Base-by-base conservation (phyloP, 2,113 vertebrate genomes). In the Clupea harengus region DNA sequence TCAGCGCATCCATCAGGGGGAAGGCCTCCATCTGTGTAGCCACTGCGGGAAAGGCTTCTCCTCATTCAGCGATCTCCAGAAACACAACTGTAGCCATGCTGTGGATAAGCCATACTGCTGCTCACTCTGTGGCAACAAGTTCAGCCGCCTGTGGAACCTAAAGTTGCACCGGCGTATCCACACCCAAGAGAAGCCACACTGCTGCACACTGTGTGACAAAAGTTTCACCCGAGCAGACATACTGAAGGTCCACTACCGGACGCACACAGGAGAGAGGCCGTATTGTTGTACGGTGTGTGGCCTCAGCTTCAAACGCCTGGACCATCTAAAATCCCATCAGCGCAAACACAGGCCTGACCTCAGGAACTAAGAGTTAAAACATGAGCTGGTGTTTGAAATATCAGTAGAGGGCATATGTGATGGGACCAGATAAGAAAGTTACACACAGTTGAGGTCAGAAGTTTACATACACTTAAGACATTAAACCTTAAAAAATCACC, bases 31-130 rank as follows among this genome's bases (percentile, higher is more conserved):
- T 88, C 90, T 94, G 82, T 97, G 96, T 85, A 94, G 93, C 81
- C 94, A 96, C 44, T 97, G 96, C 1, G 95, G 95, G 0, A 95
- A 95, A 87, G 89, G 94, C 67, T 97, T 96, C 89, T 89, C 94
- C 0, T 94, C 94, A 28, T 94, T 94, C 49, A 91, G 92, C 17
- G 95, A 96, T 47, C 89, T 97, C 81, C 95, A 95, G 82, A 91
- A 89, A 54, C 96, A 96, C 86, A 91, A 92, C 80, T 95, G 95
- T 86, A 92, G 91, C 52, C 94, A 93, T 64, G 88, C 87, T 0
- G 92, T 90, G 0, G 93, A 95, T 85, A 95, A 95, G 82, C 94
- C 94, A 0, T 95, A 94, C 83, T 92, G 93, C 88, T 96, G 95
- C 89, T 86, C 90, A 0, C 87, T 95, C 0, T 95, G 94, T 7